Conservation (phyloP, 1,140 invertebrate genomes). For the Achroia grisella region DNA sequence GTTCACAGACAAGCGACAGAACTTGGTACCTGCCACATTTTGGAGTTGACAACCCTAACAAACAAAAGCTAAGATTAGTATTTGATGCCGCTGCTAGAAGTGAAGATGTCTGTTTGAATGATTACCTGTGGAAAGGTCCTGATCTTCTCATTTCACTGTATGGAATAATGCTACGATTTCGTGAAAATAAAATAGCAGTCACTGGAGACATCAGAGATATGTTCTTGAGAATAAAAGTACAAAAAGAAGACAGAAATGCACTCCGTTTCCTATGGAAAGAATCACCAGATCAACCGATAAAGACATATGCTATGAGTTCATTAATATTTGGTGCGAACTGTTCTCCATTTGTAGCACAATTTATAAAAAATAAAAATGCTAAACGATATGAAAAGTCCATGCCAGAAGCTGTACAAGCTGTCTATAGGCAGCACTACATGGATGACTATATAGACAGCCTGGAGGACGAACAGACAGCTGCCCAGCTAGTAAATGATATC, state of each 20-base stretch:
- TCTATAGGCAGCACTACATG: not conserved
- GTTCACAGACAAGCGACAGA: not conserved
- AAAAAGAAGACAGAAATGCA: constrained; percentile 4
- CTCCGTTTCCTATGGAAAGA: constrained; percentile 11
- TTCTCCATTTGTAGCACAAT: constrained; percentile 15
- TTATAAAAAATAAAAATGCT: constrained; percentile 19
- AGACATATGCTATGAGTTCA: constrained; percentile 12
- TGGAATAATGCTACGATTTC: not conserved
- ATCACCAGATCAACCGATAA: not conserved
- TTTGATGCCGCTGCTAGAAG: not conserved
- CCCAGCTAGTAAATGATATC: not conserved
- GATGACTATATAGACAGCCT: constrained; percentile 4
- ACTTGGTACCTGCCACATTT: not conserved
- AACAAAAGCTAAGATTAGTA: not conserved
- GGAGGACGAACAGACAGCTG: not conserved
- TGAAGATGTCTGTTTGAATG: not conserved
- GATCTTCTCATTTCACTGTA: not conserved
- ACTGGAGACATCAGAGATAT: not conserved
- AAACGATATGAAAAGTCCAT: not conserved
- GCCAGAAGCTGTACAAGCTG: not conserved
- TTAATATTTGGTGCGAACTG: constrained; percentile 19
- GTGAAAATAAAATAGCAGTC: not conserved
- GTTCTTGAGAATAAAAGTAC: not conserved
- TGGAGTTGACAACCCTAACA: not conserved
- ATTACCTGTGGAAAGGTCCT: not conserved